Conservation (phyloP, 2,797 vertebrate genomes). For the Gorsachius magnificus region DNA sequence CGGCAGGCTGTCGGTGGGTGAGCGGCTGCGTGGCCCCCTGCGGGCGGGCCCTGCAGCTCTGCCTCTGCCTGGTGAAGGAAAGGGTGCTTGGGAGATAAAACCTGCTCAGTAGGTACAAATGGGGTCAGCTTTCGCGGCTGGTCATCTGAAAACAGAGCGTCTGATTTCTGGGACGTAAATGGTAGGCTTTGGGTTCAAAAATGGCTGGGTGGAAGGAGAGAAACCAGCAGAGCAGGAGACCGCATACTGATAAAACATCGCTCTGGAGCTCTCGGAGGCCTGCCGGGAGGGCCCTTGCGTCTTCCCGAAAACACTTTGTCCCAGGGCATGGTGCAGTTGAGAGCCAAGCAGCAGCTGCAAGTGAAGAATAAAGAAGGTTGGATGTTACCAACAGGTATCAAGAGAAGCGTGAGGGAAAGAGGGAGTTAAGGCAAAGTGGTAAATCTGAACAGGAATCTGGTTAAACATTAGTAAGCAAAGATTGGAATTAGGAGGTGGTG, state of each 20-base stretch:
- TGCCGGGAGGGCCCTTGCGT: fast-evolving
- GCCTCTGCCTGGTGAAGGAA: not conserved
- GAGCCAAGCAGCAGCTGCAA: not conserved
- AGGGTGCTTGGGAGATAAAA: fast-evolving
- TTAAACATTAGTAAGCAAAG: not conserved
- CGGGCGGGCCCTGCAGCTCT: not conserved
- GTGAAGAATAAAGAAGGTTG: not conserved
- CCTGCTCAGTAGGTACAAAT: fast-evolving
- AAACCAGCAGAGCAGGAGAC: fast-evolving
- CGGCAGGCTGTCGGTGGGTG: fast-evolving
- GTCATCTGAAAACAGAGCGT: fast-evolving
- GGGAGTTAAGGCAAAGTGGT: not conserved
- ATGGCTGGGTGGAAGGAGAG: not conserved
- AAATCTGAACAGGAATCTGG: not conserved
- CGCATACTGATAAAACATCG: fast-evolving
- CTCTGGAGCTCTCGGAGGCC: not conserved
- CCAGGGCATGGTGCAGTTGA: not conserved
- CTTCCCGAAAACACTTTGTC: not conserved
- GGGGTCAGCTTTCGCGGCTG: fast-evolving
- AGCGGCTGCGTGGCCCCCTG: not conserved
- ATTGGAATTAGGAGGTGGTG: fast-evolving
- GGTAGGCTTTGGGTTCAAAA: not conserved
- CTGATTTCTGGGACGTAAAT: not conserved
- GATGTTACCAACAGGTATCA: not conserved
- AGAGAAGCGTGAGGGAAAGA: not conserved